Conservation (phyloP, 1,140 invertebrate genomes). For the Bradynema listronoti region DNA sequence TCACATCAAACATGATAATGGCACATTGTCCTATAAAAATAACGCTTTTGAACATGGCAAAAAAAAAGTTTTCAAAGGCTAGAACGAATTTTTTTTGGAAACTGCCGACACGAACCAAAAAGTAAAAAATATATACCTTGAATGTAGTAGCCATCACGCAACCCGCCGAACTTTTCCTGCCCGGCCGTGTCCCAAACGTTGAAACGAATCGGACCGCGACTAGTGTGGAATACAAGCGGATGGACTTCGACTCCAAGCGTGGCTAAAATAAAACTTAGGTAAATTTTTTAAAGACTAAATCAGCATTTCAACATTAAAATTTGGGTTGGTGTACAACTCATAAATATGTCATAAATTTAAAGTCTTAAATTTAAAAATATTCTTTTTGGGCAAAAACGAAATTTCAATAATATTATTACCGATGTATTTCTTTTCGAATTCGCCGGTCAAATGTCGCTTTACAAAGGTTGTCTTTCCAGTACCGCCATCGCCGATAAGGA, state of each 20-base stretch:
- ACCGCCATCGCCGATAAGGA: constrained; percentile 96
- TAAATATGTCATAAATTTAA: no score
- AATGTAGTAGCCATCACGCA: constrained; percentile 98
- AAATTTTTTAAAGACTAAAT: not conserved
- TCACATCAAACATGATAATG: constrained; percentile 99
- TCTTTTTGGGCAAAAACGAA: not conserved
- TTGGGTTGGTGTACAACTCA: no score
- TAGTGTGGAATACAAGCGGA: constrained; percentile 94
- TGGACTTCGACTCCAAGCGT: constrained; percentile 98
- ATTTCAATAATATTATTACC: constrained; percentile 59
- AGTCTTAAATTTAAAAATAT: no score
- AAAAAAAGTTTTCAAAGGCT: no score
- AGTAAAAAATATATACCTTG: constrained; percentile 64
- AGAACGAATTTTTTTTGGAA: not conserved
- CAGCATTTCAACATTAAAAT: not conserved
- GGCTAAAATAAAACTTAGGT: constrained; percentile 61
- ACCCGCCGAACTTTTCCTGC: constrained; percentile 97
- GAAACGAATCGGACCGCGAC: constrained; percentile 89
- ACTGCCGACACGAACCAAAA: not conserved
- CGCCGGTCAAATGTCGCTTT: constrained; percentile 96
- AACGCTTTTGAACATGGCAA: constrained; percentile 8
- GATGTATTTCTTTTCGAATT: constrained; percentile 99
- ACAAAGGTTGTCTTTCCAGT: constrained; percentile 99
- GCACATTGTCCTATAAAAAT: constrained; percentile 78
- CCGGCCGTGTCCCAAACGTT: constrained; percentile 99